Evolutionary conservation across 2,113 vertebrate species (phyloP).

Genomic region (Rostratula benghalensis): DNA sequence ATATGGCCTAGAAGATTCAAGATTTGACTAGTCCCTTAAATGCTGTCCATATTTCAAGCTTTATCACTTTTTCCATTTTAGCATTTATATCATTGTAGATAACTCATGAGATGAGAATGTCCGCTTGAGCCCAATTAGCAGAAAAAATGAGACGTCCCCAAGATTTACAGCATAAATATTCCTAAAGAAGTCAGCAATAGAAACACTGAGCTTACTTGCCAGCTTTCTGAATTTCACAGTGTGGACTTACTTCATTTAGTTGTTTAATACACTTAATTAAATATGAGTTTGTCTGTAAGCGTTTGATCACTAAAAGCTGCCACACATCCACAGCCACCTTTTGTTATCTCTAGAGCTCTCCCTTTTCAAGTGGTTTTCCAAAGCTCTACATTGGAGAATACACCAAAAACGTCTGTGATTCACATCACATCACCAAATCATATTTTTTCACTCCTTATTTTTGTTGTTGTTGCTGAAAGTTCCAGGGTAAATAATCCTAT

Average conservation of each 20-base stretch:
- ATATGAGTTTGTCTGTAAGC: neutral
- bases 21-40: neutral
- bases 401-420: neutral
- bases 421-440: rapidly evolving
- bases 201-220: neutral
- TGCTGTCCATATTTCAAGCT: neutral
- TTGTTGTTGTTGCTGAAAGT: neutral
- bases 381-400: neutral
- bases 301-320: neutral
- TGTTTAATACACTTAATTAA: neutral
- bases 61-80: neutral
- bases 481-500: neutral
- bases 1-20: neutral
- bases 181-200: neutral
- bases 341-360: neutral
- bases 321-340: neutral
- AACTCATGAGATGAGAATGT: neutral
- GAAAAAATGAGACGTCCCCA: neutral
- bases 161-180: slow-evolving; percentile 18
- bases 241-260: neutral
- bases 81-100: neutral
- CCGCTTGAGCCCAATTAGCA: neutral
- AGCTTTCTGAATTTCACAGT: neutral
- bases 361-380: neutral
- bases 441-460: neutral